Percentiles rank a stretch among this genome's conserved stretches.
Conservation (phyloP, 2,888 invertebrate genomes). For the Torymus auratus region DNA sequence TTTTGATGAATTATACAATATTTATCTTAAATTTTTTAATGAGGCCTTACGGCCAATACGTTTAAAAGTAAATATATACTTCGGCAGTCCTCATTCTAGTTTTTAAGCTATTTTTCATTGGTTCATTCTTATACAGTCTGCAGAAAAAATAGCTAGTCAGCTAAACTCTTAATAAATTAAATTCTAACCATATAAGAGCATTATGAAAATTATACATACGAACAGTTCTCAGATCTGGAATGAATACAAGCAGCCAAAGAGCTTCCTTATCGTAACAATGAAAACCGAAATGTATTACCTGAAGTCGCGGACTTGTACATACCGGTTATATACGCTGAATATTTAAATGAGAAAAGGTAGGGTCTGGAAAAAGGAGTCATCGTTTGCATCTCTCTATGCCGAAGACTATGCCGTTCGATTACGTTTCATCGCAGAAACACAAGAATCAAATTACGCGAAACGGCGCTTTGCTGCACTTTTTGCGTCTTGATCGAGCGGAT, state of each 20-base stretch:
- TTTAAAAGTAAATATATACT: no score
- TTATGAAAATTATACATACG: neutral
- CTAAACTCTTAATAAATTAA: no score
- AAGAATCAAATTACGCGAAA: slow-evolving; percentile 29
- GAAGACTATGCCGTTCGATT: neutral
- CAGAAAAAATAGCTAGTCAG: no score
- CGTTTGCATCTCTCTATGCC: neutral
- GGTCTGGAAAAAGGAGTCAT: neutral
- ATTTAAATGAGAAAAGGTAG: slow-evolving; percentile 2
- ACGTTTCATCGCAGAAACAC: slow-evolving; percentile 14
- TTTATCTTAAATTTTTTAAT: no score
- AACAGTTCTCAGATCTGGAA: neutral
- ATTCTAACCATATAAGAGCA: no score
- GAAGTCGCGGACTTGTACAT: neutral
- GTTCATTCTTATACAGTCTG: no score
- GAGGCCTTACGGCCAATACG: no score
- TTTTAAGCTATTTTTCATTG: no score
- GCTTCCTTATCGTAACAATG: slow-evolving; percentile 33
- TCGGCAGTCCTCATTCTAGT: no score
- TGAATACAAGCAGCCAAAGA: neutral
- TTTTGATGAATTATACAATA: no score
- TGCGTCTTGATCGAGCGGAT: neutral
- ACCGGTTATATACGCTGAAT: neutral
- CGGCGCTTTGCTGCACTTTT: slow-evolving; percentile 1
- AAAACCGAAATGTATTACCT: slow-evolving; percentile 22